These are phyloP conservation scores for Antheraea pernyi DNA, from an alignment of 1,140 invertebrate genomes.

Conservation along the genomic window DNA sequence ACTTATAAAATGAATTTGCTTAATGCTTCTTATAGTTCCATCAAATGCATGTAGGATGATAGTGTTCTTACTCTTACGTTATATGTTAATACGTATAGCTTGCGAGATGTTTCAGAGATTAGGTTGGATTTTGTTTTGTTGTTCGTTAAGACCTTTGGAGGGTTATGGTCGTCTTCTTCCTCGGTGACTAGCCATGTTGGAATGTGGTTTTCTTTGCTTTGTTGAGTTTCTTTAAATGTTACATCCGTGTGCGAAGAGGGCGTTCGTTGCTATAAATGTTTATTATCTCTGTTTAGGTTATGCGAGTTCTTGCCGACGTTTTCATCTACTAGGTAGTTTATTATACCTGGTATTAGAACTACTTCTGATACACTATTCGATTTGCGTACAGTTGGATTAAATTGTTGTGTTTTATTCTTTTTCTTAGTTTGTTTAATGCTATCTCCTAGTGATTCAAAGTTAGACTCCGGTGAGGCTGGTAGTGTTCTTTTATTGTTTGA, in stretches of 20 bases:
- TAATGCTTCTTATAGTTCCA: neutral
- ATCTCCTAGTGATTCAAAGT: no score
- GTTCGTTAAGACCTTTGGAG: slow-evolving; percentile 8
- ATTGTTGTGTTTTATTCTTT: no score
- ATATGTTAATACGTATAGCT: neutral
- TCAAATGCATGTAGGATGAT: neutral
- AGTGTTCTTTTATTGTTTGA: no score
- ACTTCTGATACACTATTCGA: no score
- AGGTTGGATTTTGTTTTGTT: neutral
- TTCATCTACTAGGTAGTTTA: neutral
- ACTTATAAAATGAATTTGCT: neutral
- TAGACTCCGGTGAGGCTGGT: no score
- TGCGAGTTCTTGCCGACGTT: no score
- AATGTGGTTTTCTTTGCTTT: neutral
- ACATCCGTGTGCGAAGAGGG: slow-evolving; percentile 7
- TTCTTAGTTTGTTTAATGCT: no score
- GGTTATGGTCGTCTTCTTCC: slow-evolving; percentile 18
- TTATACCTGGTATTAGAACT: neutral
- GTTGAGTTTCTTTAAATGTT: no score
- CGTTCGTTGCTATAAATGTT: no score
- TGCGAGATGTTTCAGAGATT: neutral
- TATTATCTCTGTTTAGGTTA: no score
- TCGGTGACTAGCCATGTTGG: neutral
- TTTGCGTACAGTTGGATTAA: no score
- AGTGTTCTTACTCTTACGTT: neutral